A percentile compares a stretch with the other conserved stretches of the same genome.
phyloP scores from a whole-genome alignment of 2,888 invertebrate species.

The Plagodis pulveraria region DNA sequence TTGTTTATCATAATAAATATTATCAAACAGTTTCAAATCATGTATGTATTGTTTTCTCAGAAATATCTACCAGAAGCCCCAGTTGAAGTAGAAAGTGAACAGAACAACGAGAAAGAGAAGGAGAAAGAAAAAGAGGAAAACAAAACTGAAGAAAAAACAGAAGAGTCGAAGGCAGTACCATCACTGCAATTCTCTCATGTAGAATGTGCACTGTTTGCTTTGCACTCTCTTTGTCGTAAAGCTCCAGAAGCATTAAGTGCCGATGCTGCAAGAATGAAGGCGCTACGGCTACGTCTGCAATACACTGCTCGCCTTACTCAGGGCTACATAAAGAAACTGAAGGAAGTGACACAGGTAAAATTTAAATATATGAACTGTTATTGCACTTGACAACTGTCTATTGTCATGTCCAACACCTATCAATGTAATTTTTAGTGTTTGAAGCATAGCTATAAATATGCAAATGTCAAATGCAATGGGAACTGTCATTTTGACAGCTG shows the following conservation, averaged over 20 bases:
- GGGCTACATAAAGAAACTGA: conserved; percentile 90
- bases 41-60: conserved; percentile 66
- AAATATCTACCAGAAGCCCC: conserved; percentile 96
- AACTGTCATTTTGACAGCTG: too few species aligned
- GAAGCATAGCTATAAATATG: not conserved
- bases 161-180: conserved; percentile 86
- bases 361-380: not conserved
- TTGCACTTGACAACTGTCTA: too few species aligned
- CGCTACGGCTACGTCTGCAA: conserved; percentile 93
- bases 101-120: conserved; percentile 77
- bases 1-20: too few species aligned
- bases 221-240: conserved; percentile 91
- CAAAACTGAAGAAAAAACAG: conserved; percentile 57
- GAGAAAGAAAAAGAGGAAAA: conserved; percentile 69
- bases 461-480: too few species aligned
- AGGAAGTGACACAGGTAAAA: conserved; percentile 84
- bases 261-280: conserved; percentile 90
- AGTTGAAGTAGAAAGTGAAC: conserved; percentile 68
- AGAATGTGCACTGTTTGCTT: conserved; percentile 93
- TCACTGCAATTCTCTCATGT: conserved; percentile 96
- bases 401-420: not conserved
- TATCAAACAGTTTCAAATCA: too few species aligned
- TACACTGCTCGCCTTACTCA: conserved; percentile 97
- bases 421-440: too few species aligned
- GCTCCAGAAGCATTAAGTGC: conserved; percentile 90